phyloP scores from a whole-genome alignment of 2,797 vertebrate species.

The Tinamus major region DNA sequence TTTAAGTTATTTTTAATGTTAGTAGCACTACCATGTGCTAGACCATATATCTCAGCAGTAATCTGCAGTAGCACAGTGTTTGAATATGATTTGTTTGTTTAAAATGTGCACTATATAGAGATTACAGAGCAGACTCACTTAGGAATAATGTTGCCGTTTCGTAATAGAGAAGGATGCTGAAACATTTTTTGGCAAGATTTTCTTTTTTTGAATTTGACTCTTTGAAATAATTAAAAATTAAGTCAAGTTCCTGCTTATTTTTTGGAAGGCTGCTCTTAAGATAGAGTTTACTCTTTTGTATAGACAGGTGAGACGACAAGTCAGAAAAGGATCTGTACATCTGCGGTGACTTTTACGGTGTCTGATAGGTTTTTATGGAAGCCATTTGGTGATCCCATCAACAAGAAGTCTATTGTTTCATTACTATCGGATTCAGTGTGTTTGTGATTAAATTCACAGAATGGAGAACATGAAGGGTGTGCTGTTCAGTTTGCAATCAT shows the following conservation, averaged over 20 bases:
- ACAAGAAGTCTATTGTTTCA: conserved; percentile 73
- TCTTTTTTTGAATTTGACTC: neutral
- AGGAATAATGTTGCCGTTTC: neutral
- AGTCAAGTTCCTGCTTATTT: neutral
- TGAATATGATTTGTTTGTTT: neutral
- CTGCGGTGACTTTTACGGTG: conserved; percentile 31
- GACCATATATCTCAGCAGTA: neutral
- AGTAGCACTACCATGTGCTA: neutral
- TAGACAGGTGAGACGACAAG: neutral
- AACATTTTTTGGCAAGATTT: conserved; percentile 5
- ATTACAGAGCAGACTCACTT: neutral
- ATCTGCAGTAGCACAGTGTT: neutral
- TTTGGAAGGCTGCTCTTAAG: neutral
- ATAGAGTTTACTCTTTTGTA: neutral
- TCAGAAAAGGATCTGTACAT: neutral
- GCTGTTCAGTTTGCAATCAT: conserved; percentile 73
- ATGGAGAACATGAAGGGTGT: conserved; percentile 71
- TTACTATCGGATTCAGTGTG: conserved; percentile 72
- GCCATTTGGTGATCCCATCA: conserved; percentile 74
- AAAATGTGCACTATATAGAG: neutral
- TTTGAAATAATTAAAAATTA: neutral
- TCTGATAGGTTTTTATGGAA: conserved; percentile 53
- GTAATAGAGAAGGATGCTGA: neutral
- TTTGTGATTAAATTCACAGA: conserved; percentile 78
- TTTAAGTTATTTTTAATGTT: neutral